These are phyloP conservation scores for Halichoerus grypus DNA, from an alignment of 2,113 vertebrate genomes.

Conservation along the genomic window DNA sequence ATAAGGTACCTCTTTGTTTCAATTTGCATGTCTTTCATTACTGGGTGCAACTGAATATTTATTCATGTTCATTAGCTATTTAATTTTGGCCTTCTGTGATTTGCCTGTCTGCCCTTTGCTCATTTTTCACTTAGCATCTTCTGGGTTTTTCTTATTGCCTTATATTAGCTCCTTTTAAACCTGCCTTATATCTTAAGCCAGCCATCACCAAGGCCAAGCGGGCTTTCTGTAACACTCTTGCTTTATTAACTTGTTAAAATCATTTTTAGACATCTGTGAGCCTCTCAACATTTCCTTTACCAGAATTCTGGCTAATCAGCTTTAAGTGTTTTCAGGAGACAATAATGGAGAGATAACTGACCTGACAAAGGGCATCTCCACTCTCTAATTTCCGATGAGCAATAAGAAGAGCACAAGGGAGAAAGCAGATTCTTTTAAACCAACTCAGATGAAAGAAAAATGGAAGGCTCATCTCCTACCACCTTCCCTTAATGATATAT, in stretches of 20 bases:
- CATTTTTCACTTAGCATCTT: neutral
- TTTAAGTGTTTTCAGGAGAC: neutral
- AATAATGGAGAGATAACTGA: neutral
- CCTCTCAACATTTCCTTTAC: neutral
- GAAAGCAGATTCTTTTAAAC: slow-evolving; percentile 2
- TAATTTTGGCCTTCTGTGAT: slow-evolving; percentile 34
- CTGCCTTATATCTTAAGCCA: neutral
- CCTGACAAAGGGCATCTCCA: neutral
- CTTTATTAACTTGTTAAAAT: neutral
- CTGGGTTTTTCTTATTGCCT: slow-evolving; percentile 1
- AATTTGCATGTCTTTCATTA: slow-evolving; percentile 54
- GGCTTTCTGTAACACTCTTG: neutral
- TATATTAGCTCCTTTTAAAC: neutral
- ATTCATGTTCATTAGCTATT: slow-evolving; percentile 35
- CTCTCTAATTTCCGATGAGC: slow-evolving; percentile 2
- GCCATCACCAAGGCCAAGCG: neutral
- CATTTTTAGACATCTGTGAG: neutral
- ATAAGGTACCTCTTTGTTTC: neutral
- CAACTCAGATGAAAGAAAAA: neutral
- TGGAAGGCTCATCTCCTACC: neutral
- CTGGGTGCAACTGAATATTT: neutral
- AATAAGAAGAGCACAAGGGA: slow-evolving; percentile 13
- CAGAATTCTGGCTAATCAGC: neutral
- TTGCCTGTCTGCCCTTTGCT: neutral
- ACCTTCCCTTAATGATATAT: neutral